These are phyloP conservation scores for Mythimna lalbum DNA, from an alignment of 2,888 invertebrate genomes.

Conservation along the genomic window DNA sequence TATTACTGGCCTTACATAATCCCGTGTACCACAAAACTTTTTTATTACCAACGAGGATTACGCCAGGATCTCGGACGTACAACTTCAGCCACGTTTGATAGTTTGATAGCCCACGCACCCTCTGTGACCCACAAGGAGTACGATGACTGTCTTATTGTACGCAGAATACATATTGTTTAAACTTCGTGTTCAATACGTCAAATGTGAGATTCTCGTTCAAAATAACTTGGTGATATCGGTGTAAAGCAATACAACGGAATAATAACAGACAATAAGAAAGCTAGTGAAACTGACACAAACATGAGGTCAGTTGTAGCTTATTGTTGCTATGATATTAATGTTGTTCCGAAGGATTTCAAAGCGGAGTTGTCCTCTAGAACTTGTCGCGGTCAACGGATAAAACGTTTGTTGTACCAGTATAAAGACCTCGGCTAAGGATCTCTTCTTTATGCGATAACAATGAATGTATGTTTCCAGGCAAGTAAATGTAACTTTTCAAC, in stretches of 20 bases:
- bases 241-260: conserved; percentile 21
- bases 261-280: conserved; percentile 28
- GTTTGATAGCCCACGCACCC: conserved; percentile 3
- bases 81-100: conserved; percentile 5
- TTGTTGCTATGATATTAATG: conserved; percentile 49
- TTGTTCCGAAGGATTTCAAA: conserved; percentile 35
- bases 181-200: conserved; percentile 12
- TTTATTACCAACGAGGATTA: conserved; percentile 28
- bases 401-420: conserved; percentile 34
- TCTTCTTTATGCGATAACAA: conserved; percentile 21
- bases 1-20: conserved; percentile 18
- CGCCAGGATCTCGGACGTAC: neutral
- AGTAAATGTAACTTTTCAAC: neutral
- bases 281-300: conserved; percentile 10
- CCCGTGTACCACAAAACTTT: conserved; percentile 12
- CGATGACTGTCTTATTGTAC: conserved; percentile 30
- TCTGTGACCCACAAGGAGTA: conserved; percentile 20
- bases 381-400: conserved; percentile 23
- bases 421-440: conserved; percentile 33
- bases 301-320: conserved; percentile 44
- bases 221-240: conserved; percentile 13
- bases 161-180: conserved; percentile 17
- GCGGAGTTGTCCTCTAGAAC: conserved; percentile 35
- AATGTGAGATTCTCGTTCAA: conserved; percentile 15
- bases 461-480: conserved; percentile 19